Evolutionary conservation across 1,140 invertebrate genomes (phyloP).

Genomic region (Solenopsis fugax): DNA sequence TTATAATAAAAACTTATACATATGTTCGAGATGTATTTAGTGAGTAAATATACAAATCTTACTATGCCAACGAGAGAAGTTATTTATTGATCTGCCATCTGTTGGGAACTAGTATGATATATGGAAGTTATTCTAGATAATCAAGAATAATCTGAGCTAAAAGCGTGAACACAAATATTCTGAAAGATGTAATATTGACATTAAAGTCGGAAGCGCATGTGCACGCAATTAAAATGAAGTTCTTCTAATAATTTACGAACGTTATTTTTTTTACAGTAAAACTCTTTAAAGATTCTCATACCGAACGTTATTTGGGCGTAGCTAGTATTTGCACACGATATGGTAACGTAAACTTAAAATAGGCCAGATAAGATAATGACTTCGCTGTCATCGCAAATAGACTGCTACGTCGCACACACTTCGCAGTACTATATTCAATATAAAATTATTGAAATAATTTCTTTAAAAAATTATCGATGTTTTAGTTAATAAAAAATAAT

Average conservation of each 20-base stretch:
- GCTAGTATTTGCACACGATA: constrained; percentile 26
- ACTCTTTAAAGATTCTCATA: not conserved
- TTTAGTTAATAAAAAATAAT: not conserved
- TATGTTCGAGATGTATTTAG: not conserved
- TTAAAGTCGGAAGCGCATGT: not conserved
- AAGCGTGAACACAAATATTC: not conserved
- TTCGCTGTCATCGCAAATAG: constrained; percentile 30
- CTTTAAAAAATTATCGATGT: not conserved
- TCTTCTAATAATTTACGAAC: not conserved
- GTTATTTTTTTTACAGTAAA: not conserved
- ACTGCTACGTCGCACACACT: not conserved
- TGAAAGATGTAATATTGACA: constrained; percentile 14
- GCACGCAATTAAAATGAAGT: not conserved
- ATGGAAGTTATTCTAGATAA: not conserved
- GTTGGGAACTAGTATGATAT: not conserved
- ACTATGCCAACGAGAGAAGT: not conserved
- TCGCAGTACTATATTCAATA: not conserved
- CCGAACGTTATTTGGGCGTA: constrained; percentile 12
- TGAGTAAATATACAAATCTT: not conserved
- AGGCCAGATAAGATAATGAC: constrained; percentile 57
- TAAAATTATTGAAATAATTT: not conserved
- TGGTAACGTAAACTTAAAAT: constrained; percentile 48
- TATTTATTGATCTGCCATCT: constrained; percentile 4
- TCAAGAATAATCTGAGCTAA: not conserved
- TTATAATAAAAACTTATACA: not conserved